Evolutionary conservation across 2,113 vertebrate species (phyloP), one percentile per base, ranked within the genome.

Genomic region (Oplegnathus fasciatus): DNA sequence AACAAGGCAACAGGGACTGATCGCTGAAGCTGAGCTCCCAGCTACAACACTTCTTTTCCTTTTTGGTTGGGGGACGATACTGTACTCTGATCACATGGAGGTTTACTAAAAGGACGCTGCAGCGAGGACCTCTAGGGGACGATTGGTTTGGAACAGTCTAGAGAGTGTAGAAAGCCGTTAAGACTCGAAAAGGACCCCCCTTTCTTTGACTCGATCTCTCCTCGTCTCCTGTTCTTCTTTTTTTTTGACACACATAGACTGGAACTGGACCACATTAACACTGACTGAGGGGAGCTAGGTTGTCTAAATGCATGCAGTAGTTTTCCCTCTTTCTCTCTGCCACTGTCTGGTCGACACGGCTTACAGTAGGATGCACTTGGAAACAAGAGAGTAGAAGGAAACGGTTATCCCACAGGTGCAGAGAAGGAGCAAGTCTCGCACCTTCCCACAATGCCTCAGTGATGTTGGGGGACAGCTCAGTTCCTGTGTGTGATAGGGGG

Each of bases 271-370:
- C 92, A 94, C 88, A 80, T 62, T 69, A 80, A 94, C 92, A 91
- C 89, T 88, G 88, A 92, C 84, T 82, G 89, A 92, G 89, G 93
- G 83, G 89, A 90, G 89, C 86, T 88, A 92, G 76, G 86, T 78
- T 78, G 89, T 92, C 89, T 86, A 90, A 93, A 94, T 74, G 87
- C 94, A 95, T 95, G 94, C 95, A 93, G 90, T 88, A 85, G 84
- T 88, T 88, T 91, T 61, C 87, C 89, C 76, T 88, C 60, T 8
- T 54, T 68, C 82, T 83, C 80, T 82, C 74, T 44, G 48, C 75
- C 80, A 10, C 88, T 73, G 79, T 78, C 78, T 54, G 75, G 67
- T 66, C 46, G 65, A 91, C 84, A 85, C 83, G 91, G 93, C 93
- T 93, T 90, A 90, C 89, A 83, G 89, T 90, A 88, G 88, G 87